Evolutionary conservation across 1,140 invertebrate genomes (phyloP).

Genomic region (Melanaphis sacchari): DNA sequence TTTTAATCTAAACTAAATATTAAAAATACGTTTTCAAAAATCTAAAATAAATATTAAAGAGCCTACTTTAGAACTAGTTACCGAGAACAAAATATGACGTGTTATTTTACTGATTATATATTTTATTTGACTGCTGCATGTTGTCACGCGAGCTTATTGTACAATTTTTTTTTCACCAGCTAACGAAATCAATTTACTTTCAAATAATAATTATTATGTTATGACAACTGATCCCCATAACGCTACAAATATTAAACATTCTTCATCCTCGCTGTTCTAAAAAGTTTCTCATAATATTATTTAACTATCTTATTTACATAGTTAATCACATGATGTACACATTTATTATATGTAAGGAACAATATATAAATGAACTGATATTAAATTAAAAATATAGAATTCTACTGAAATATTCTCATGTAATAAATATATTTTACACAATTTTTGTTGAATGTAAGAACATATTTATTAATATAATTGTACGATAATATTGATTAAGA

Average conservation of each 20-base stretch:
- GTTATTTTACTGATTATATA: slow-evolving; percentile 5
- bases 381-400: background rate
- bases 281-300: background rate
- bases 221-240: background rate
- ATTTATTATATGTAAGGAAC: background rate
- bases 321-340: background rate
- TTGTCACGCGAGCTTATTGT: background rate
- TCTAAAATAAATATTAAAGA: background rate
- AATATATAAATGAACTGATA: background rate
- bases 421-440: background rate
- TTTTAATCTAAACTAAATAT: background rate
- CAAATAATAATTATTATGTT: background rate
- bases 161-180: background rate
- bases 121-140: background rate
- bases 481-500: background rate
- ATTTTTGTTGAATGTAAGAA: background rate
- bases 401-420: background rate
- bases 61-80: background rate
- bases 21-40: background rate
- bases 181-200: background rate
- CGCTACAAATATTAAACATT: background rate
- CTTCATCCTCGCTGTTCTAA: background rate
- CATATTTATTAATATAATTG: background rate
- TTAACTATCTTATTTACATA: background rate
- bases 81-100: background rate